These are phyloP conservation scores for Ovibos moschatus DNA, from an alignment of 2,113 vertebrate species.

Conservation along the genomic window DNA sequence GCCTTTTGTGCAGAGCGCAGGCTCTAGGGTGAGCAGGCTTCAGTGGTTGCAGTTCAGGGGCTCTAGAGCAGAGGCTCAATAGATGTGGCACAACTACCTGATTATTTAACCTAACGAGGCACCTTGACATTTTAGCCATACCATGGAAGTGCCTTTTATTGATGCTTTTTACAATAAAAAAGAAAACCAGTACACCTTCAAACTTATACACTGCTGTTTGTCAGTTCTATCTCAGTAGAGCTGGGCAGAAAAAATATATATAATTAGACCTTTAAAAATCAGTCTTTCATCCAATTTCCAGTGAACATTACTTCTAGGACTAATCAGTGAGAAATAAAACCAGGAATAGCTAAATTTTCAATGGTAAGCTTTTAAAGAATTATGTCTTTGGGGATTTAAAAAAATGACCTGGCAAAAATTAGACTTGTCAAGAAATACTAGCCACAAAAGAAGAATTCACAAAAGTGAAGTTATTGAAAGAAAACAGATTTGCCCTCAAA, in stretches of 20 bases:
- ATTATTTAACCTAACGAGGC: neutral
- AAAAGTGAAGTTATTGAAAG: neutral
- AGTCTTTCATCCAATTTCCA: neutral
- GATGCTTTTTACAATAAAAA: neutral
- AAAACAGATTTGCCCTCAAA: neutral
- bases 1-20: neutral
- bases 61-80: neutral
- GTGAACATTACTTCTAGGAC: neutral
- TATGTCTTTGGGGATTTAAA: neutral
- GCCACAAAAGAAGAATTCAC: neutral
- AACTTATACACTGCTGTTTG: neutral
- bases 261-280: neutral
- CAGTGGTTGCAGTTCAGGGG: neutral
- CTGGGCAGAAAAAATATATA: neutral
- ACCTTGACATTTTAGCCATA: neutral
- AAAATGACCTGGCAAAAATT: neutral
- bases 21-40: neutral
- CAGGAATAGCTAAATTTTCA: neutral
- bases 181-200: neutral
- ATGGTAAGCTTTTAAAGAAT: neutral
- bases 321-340: neutral
- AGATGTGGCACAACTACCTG: neutral
- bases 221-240: neutral
- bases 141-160: neutral
- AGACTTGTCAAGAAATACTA: neutral